These are phyloP conservation scores for Gymnocheta viridis DNA, from an alignment of 2,888 invertebrate species.

Conservation along the genomic window DNA sequence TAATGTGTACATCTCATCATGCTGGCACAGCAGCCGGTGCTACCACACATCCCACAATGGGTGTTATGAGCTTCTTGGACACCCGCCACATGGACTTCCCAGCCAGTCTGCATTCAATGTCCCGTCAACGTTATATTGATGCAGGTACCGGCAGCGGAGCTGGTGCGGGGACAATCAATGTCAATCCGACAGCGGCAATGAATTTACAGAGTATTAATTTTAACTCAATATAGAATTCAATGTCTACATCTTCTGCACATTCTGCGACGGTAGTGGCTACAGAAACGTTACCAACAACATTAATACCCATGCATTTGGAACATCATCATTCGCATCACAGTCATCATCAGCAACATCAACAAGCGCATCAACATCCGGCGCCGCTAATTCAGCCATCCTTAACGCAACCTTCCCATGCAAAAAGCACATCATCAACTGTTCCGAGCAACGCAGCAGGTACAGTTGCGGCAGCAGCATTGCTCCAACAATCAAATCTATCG, in stretches of 20 bases:
- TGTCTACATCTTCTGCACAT: conserved; percentile 75
- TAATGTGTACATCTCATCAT: conserved; percentile 85
- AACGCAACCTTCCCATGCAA: conserved; percentile 23
- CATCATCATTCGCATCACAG: conserved; percentile 52
- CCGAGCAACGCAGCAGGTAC: conserved; percentile 43
- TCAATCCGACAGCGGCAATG: conserved; percentile 85
- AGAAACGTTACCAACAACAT: conserved; percentile 69
- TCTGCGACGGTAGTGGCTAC: conserved; percentile 71
- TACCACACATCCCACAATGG: conserved; percentile 84
- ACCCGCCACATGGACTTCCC: conserved; percentile 87
- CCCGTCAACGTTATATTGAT: conserved; percentile 82
- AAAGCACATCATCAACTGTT: conserved; percentile 55
- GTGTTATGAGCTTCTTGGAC: conserved; percentile 88
- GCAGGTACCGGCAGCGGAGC: conserved; percentile 75
- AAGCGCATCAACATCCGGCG: conserved; percentile 20
- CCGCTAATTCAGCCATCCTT: conserved; percentile 35
- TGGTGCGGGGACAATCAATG: conserved; percentile 80
- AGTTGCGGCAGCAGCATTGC: conserved; percentile 37
- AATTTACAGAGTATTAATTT: conserved; percentile 90
- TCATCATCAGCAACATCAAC: conserved; percentile 47
- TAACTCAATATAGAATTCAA: conserved; percentile 87
- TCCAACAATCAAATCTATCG: conserved; percentile 61
- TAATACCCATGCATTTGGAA: conserved; percentile 65
- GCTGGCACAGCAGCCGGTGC: conserved; percentile 71
- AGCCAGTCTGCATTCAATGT: conserved; percentile 84